Base-by-base conservation (phyloP, 2,113 vertebrate genomes). In the Odocoileus hemionus region DNA sequence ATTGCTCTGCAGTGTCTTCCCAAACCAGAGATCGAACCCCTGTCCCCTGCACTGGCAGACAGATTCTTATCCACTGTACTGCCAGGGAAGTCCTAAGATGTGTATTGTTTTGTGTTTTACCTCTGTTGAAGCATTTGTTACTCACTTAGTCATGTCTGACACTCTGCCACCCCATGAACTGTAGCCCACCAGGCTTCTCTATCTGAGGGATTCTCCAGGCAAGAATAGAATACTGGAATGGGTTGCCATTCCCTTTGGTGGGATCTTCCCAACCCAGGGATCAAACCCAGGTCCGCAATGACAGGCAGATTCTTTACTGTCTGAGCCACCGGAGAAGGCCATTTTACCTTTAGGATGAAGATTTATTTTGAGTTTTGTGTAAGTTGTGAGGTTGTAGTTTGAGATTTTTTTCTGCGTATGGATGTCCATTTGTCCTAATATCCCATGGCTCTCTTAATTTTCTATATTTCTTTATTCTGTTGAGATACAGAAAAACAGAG, bases 291-390 rank as follows among this genome's bases (percentile, higher is more conserved):
- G 45, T 80, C 45, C 19, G 5, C 78, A 33, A 2, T 19, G 16
- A 30, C 26, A 80, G 45, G 78, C 45, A 50, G 45, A 50, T 80
- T 50, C 78, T 80, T 50, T 80, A 26, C 16, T 0, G 0, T 13
- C n/a, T 74, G n/a, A 74, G 36, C n/a, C 45, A 50, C 28, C 78
- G 26, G 16, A 28, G 45, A 50, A 80, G 78, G 8, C 78, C 5
- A 0, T 86, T 86, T 96, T 94, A 82, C 21, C 16, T 60, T 95
- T 74, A 89, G 39, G n/a, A 86, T 5, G 23, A 30, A 86, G 23
- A 60, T 83, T 60, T 52, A 30, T 61, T 89, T 97, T 86, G 84
- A 52, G 39, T 33, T 92, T 47, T 89, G 23, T 45, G 47, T 60
- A 61, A 91, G n/a, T 84, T 39, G 3, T 52, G 39, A 74, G 17